Base-by-base conservation (phyloP, 2,888 invertebrate genomes). In the Dorcus hopei region DNA sequence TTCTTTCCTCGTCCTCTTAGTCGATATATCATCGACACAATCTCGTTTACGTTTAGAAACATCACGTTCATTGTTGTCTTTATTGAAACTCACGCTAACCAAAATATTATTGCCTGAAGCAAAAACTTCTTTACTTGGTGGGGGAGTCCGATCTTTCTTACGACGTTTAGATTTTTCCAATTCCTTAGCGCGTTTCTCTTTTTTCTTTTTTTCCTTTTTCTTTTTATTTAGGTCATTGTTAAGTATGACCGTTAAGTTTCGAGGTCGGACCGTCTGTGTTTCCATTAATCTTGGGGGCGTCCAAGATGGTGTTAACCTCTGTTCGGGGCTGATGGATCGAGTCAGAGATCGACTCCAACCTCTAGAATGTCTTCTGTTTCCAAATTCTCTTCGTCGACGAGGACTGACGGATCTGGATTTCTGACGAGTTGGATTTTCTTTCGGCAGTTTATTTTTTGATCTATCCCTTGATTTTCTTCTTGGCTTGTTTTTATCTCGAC, bases 71-170 rank as follows among this genome's bases (percentile, higher is more conserved):
- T 52, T 55, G 54, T 77, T 82, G 65, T 84, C 85, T 68, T 91
- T 91, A 74, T 90, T 89, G 78, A 95, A 95, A 77, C 93, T 94
- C 14, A 95, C 93, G 79, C 93, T 94, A 9, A 95, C 94, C 63
- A 95, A 84, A 70, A 95, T 95, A 75, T 94, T 95, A 78, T 95
- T 93, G 3, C 95, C 95, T 9, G 94, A 93, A 0, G 95, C 93
- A 75, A 93, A 95, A 3, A 95, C 93, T 79, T 94, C 94, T 76
- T 95, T 95, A 2, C 90, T 90, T 0, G 91, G 90, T 52, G 82
- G 84, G n/a, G 82, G 82, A 0, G 84, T 84, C 43, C 77, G 70
- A 49, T 78, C 77, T 19, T 77, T 70, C 53, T 74, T 75, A 40
- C 79, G 68, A 64, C 79, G 79, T 48, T 78, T 79, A 38, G 76